phyloP scores from a whole-genome alignment of 2,797 vertebrate species.

The Lutjanus campechanus region DNA sequence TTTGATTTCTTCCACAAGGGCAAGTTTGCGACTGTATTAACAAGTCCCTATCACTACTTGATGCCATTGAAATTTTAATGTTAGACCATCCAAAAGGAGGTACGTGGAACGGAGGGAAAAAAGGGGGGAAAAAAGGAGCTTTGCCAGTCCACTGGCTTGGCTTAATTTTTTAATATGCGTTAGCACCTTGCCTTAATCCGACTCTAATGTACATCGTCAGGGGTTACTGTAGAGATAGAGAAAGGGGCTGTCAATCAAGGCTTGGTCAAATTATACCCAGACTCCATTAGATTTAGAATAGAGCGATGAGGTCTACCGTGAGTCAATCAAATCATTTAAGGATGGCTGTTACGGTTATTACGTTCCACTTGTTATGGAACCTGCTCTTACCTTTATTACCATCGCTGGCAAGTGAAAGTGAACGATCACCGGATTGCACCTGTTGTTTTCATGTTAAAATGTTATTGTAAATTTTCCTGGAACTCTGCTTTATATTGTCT shows the following conservation, averaged over 20 bases:
- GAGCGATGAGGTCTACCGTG: conserved; percentile 83
- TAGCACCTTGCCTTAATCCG: conserved; percentile 89
- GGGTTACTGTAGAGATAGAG: conserved; percentile 89
- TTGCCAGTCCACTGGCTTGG: conserved; percentile 84
- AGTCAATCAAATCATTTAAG: conserved; percentile 88
- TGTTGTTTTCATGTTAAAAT: conserved; percentile 59
- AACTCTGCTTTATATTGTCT: conserved; percentile 21
- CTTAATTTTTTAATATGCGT: conserved; percentile 90
- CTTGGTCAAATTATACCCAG: conserved; percentile 89
- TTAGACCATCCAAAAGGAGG: conserved; percentile 66
- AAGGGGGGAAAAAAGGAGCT: conserved; percentile 50
- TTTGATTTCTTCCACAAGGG: conserved; percentile 83
- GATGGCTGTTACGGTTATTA: conserved; percentile 85
- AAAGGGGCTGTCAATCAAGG: conserved; percentile 88
- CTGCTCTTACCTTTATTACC: conserved; percentile 80
- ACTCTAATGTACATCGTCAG: conserved; percentile 89
- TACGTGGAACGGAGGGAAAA: conserved; percentile 6
- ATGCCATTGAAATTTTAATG: conserved; percentile 81
- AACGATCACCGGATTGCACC: conserved; percentile 57
- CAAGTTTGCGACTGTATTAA: conserved; percentile 74
- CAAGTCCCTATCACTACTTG: conserved; percentile 80
- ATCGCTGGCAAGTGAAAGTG: conserved; percentile 48
- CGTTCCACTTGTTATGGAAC: conserved; percentile 81
- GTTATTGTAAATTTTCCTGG: conserved; percentile 35
- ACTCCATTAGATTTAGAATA: conserved; percentile 87